Base-by-base conservation (phyloP, 2,797 vertebrate genomes). In the Lithobates sylvaticus region DNA sequence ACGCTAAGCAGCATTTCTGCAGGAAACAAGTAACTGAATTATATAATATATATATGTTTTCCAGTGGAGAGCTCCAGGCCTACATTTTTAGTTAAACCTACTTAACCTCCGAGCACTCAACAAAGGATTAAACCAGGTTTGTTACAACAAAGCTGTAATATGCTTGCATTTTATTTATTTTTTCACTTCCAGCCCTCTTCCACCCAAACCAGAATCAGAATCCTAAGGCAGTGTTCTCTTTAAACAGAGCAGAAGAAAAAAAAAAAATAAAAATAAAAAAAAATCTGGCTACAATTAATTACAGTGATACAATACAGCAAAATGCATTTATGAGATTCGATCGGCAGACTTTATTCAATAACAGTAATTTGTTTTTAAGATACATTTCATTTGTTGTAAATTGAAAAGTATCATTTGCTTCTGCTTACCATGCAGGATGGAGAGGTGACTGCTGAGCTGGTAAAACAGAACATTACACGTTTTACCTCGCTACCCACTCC, bases 321-420 rank as follows among this genome's bases (percentile, higher is more conserved):
- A 68, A 67, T 44, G 39, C 44, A 50, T 69, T 50, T 50, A 69
- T 80, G 16, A 47, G 78, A 29, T 80, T 32, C 39, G 23, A 47
- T 29, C 16, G 5, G 65, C 42, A 50, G 39, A 23, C 42, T 80
- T 80, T 47, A 50, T 80, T 44, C 78, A 47, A 80, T 80, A 80
- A 44, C 67, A 50, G 65, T 70, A 47, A 80, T 80, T 80, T 70
- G 67, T 47, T 69, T 80, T 50, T 32, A 15, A 69, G 78, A 80
- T 80, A 13, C 29, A 69, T 50, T 80, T 50, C 36, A 80, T 80
- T 80, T 47, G 18, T 80, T 80, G 54, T 80, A 47, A 32, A 50
- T 70, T 80, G 78, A 80, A 80, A 47, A 61, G 29, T 47, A 50
- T 68, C 36, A 69, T 68, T 79, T 67, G 58, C 34, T 18, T 39